Conservation (phyloP, 2,888 invertebrate genomes). For the Frankliniella fusca region DNA sequence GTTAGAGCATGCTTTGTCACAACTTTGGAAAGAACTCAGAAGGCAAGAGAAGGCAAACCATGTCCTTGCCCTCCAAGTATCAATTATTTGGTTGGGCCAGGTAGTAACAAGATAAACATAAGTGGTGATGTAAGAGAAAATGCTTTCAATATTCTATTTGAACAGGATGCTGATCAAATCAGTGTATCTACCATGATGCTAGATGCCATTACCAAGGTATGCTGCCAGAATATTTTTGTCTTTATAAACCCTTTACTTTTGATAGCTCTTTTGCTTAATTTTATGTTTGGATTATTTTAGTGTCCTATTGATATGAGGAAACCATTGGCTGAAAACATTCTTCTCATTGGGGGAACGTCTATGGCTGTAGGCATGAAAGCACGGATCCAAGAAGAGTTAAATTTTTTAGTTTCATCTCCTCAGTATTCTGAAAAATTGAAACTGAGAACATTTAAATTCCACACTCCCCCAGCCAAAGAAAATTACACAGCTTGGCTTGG, state of each 20-base stretch:
- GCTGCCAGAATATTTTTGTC: constrained; percentile 30
- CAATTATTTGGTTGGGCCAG: constrained; percentile 63
- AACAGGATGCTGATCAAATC: constrained; percentile 74
- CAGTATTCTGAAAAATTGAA: constrained; percentile 61
- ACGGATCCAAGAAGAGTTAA: constrained; percentile 73
- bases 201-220: constrained; percentile 68
- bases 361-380: constrained; percentile 78
- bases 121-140: constrained; percentile 71
- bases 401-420: constrained; percentile 58
- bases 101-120: constrained; percentile 57
- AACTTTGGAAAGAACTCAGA: constrained; percentile 62
- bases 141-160: constrained; percentile 79
- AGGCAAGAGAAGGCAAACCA: constrained; percentile 43
- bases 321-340: constrained; percentile 73
- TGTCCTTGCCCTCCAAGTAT: constrained; percentile 53
- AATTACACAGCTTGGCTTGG: constrained; percentile 87
- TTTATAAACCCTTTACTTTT: background rate
- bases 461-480: constrained; percentile 69
- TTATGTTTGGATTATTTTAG: constrained; percentile 46
- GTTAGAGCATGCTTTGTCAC: constrained; percentile 87
- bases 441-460: constrained; percentile 70
- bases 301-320: constrained; percentile 79
- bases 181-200: constrained; percentile 81
- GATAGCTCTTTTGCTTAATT: constrained; percentile 33
- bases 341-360: constrained; percentile 82